Evolutionary conservation across 1,140 invertebrate genomes (phyloP).

Genomic region (Euwallacea fornicatus): DNA sequence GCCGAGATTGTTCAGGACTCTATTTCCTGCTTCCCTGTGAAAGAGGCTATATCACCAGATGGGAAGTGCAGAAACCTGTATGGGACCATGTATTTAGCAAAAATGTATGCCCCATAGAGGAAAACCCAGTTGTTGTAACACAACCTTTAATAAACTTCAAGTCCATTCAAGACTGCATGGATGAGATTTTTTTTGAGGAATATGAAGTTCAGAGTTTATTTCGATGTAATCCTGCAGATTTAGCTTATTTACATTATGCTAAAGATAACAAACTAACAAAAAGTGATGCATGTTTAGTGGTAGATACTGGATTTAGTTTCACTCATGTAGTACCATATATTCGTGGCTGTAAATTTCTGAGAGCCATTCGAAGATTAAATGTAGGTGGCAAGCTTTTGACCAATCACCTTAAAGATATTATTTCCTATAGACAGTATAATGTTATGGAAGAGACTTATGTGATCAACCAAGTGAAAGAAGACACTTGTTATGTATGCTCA

Average conservation of each 20-base stretch:
- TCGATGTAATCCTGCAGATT: slow-evolving; percentile 74
- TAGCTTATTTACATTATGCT: slow-evolving; percentile 60
- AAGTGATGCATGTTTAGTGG: slow-evolving; percentile 67
- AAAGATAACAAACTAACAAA: slow-evolving; percentile 39
- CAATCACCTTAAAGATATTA: slow-evolving; percentile 97
- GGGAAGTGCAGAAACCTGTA: slow-evolving; percentile 93
- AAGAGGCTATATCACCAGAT: slow-evolving; percentile 93
- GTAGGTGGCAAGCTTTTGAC: slow-evolving; percentile 96
- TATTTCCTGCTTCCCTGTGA: slow-evolving; percentile 95
- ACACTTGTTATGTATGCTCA: slow-evolving; percentile 90
- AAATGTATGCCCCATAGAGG: slow-evolving; percentile 77
- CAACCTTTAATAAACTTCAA: slow-evolving; percentile 95
- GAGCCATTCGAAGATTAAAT: slow-evolving; percentile 83
- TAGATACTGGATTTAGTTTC: slow-evolving; percentile 85
- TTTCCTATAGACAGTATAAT: slow-evolving; percentile 95
- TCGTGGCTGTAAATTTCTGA: slow-evolving; percentile 77
- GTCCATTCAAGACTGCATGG: slow-evolving; percentile 89
- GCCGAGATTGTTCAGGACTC: slow-evolving; percentile 90
- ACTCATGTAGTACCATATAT: slow-evolving; percentile 92
- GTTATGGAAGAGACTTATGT: slow-evolving; percentile 99
- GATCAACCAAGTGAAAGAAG: slow-evolving; percentile 98
- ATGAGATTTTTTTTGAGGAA: slow-evolving; percentile 97
- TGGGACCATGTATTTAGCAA: slow-evolving; percentile 96
- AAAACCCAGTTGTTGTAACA: slow-evolving; percentile 84
- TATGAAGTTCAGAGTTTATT: slow-evolving; percentile 88